Percentiles rank a stretch among this genome's conserved stretches.
phyloP scores from a whole-genome alignment of 1,140 invertebrate species.

The Caerostris darwini region DNA sequence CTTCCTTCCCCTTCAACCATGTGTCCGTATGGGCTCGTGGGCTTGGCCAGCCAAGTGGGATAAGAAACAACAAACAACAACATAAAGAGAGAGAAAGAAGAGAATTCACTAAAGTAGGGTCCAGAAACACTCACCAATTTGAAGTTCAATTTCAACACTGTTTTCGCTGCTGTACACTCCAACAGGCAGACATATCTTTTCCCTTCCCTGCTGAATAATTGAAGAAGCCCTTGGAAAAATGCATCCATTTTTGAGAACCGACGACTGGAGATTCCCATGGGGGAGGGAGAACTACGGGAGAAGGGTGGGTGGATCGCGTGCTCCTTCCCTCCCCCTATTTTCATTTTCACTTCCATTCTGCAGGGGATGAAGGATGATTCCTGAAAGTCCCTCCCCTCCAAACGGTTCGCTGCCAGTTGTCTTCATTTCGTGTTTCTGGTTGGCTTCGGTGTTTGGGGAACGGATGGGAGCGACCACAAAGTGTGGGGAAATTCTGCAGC shows the following conservation, averaged over 20 bases:
- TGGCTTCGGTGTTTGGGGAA: conserved; percentile 13
- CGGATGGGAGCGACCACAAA: conserved; percentile 50
- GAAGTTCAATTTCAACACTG: no score
- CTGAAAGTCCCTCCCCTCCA: conserved; percentile 49
- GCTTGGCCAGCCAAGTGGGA: no score
- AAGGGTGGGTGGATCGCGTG: neutral
- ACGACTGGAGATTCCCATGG: neutral
- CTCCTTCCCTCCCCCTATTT: neutral
- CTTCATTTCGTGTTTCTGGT: conserved; percentile 46
- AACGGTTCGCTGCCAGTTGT: conserved; percentile 53
- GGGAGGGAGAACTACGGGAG: conserved; percentile 21
- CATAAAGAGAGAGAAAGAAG: no score
- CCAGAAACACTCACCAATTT: no score
- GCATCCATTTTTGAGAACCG: neutral
- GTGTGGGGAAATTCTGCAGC: neutral
- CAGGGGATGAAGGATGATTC: conserved; percentile 34
- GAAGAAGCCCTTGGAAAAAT: neutral
- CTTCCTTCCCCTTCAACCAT: no score
- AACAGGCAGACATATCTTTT: no score
- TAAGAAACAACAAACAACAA: no score
- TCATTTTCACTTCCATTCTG: neutral
- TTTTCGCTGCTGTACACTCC: no score
- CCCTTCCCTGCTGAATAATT: conserved; percentile 5
- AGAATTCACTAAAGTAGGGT: no score
- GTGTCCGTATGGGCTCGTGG: no score